Evolutionary conservation across 2,113 vertebrate species (phyloP).

Genomic region (Cephalopholis sonnerati): DNA sequence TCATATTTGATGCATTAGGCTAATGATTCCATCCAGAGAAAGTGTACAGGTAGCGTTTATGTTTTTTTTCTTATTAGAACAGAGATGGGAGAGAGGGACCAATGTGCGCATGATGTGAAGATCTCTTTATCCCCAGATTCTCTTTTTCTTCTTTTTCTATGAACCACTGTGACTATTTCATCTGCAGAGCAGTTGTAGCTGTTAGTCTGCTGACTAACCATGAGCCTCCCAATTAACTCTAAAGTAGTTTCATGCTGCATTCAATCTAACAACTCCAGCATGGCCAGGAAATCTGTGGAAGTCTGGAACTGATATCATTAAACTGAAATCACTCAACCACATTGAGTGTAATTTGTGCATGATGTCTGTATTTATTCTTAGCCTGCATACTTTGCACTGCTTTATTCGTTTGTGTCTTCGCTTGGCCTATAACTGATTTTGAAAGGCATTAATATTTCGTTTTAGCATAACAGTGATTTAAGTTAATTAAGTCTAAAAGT

Average conservation of each 20-base stretch:
- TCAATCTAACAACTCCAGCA: constrained; percentile 11
- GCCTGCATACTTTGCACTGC: not conserved
- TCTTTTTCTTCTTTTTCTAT: not conserved
- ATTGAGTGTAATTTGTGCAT: not conserved
- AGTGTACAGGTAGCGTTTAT: not conserved
- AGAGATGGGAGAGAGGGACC: not conserved
- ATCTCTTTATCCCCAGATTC: not conserved
- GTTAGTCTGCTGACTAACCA: constrained; percentile 21
- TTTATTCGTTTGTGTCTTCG: not conserved
- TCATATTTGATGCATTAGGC: not conserved
- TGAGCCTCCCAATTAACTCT: constrained; percentile 18
- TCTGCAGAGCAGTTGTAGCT: not conserved
- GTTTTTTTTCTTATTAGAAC: not conserved
- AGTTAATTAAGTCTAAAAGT: not conserved
- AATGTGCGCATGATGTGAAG: not conserved
- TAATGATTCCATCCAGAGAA: not conserved
- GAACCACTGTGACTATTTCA: not conserved
- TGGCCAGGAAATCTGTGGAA: not conserved
- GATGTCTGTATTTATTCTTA: not conserved
- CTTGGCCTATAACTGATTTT: not conserved
- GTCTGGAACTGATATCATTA: not conserved
- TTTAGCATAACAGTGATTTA: not conserved
- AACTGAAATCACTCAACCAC: constrained; percentile 22
- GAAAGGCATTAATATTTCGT: not conserved
- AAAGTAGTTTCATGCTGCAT: constrained; percentile 25